A percentile compares a stretch with the other conserved stretches of the same genome.
Evolutionary conservation across 2,113 vertebrate genomes (phyloP).

Genomic region (Climacteris rufus): DNA sequence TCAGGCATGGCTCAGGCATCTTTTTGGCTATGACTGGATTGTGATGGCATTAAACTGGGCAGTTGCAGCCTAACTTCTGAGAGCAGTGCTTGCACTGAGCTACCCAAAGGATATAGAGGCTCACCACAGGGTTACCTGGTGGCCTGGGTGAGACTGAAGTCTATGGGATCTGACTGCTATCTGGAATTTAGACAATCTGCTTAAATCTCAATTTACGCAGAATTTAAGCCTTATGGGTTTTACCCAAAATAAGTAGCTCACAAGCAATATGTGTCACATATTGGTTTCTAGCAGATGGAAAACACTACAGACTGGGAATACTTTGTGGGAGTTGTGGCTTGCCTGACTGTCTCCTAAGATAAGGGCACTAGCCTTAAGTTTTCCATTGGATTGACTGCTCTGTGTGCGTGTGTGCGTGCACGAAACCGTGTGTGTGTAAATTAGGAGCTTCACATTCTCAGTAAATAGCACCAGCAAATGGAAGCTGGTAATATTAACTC

Average conservation of each 20-base stretch:
- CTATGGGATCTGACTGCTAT: background rate
- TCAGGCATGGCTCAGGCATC: background rate
- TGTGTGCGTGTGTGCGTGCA: background rate
- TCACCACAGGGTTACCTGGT: background rate
- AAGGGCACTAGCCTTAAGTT: conserved; percentile 29
- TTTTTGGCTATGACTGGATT: background rate
- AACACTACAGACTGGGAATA: conserved; percentile 20
- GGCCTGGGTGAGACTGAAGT: background rate
- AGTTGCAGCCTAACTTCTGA: background rate
- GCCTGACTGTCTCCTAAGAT: conserved; percentile 33
- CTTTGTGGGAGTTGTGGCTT: conserved; percentile 35
- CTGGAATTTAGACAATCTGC: background rate
- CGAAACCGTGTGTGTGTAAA: conserved; percentile 22
- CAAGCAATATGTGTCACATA: background rate
- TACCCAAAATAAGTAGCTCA: conserved; percentile 28
- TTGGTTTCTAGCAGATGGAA: conserved; percentile 42
- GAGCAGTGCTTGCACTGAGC: background rate
- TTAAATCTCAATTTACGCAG: background rate
- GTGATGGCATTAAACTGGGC: background rate
- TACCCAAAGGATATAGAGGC: background rate
- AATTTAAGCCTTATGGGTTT: conserved; percentile 16
- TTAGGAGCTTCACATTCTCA: conserved; percentile 41
- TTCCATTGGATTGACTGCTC: conserved; percentile 33
- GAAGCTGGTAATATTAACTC: conserved; percentile 65
- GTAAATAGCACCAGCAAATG: conserved; percentile 61